phyloP scores from a whole-genome alignment of 2,797 vertebrate genomes.

The Orestias chungarensis region DNA sequence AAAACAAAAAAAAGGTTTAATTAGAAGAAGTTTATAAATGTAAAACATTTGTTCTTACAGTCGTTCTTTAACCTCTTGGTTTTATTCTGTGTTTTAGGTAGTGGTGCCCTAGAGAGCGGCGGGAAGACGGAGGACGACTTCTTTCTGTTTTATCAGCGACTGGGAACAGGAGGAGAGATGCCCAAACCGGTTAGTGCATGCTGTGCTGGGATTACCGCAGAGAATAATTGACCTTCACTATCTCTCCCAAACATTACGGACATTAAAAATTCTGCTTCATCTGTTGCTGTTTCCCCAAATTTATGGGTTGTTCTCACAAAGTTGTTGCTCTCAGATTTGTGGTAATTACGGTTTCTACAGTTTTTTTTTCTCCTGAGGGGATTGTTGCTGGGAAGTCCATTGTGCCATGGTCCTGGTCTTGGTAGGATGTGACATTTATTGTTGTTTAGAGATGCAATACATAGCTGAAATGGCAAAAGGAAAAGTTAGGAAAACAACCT shows the following conservation, averaged over 20 bases:
- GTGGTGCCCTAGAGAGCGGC: constrained; percentile 45
- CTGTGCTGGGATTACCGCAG: neutral
- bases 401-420: neutral
- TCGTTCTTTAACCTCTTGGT: neutral
- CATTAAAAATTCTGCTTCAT: constrained; percentile 5
- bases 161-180: constrained; percentile 61
- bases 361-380: neutral
- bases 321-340: neutral
- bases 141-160: constrained; percentile 57
- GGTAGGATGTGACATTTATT: neutral
- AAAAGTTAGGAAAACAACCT: too few species aligned
- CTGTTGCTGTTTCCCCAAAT: neutral
- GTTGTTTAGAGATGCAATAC: neutral
- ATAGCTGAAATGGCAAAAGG: neutral
- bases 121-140: constrained; percentile 67
- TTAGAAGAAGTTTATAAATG: neutral
- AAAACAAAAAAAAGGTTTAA: neutral
- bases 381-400: neutral
- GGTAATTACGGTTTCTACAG: neutral
- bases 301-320: neutral
- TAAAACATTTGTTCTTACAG: neutral
- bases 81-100: constrained; percentile 37
- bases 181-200: constrained; percentile 69
- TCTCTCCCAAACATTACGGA: neutral
- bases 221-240: constrained; percentile 6